Evolutionary conservation across 2,113 vertebrate genomes (phyloP).

Genomic region (Pampusana beccarii): DNA sequence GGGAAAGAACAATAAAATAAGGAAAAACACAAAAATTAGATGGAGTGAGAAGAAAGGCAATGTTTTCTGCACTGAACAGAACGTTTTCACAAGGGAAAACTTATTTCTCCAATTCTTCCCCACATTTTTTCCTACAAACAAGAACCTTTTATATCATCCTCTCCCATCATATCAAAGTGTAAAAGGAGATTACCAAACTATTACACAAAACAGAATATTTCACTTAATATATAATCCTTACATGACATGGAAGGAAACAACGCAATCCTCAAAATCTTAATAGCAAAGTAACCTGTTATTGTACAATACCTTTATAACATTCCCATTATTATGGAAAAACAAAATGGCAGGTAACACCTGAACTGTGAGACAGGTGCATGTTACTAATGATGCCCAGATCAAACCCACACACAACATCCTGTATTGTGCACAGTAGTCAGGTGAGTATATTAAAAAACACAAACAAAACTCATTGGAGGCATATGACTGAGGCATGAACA

Average conservation of each 20-base stretch:
- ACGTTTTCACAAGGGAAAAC: background rate
- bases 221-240: background rate
- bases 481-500: background rate
- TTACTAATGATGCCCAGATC: background rate
- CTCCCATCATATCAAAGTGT: background rate
- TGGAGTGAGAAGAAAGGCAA: constrained; percentile 4
- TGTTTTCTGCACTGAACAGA: background rate
- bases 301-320: background rate
- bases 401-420: background rate
- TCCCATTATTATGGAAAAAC: background rate
- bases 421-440: background rate
- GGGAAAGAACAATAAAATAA: background rate
- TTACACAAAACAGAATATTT: background rate
- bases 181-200: background rate
- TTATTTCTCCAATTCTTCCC: background rate
- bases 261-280: background rate
- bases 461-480: background rate
- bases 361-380: background rate
- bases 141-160: background rate
- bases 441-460: background rate
- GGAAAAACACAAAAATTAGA: background rate
- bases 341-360: background rate
- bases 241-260: background rate
- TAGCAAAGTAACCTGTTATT: background rate
- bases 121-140: background rate